Evolutionary conservation across 2,797 vertebrate species (phyloP).

Genomic region (Oryzias dopingdopingensis): DNA sequence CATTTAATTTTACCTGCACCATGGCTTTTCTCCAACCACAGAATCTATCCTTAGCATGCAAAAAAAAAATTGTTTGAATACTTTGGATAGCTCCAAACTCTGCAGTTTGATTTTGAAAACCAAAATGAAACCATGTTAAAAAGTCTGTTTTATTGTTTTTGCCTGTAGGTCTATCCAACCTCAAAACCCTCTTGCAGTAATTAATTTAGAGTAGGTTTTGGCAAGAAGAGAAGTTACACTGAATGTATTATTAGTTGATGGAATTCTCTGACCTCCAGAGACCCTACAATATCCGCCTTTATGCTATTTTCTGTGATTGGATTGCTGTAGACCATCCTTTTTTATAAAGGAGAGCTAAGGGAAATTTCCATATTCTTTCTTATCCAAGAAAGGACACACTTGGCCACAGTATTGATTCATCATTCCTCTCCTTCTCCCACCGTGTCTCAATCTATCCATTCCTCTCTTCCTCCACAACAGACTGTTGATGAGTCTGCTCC

Average conservation of each 20-base stretch:
- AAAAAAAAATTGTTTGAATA: too few species aligned
- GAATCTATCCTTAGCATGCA: too few species aligned
- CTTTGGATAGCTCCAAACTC: too few species aligned
- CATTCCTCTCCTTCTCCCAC: slow-evolving; percentile 23
- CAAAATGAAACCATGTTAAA: slow-evolving; percentile 16
- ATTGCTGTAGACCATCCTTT: slow-evolving; percentile 43
- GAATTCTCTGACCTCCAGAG: slow-evolving; percentile 43
- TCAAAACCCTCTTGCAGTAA: slow-evolving; percentile 17
- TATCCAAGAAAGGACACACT: slow-evolving; percentile 52
- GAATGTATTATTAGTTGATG: slow-evolving; percentile 46
- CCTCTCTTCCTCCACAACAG: slow-evolving; percentile 40
- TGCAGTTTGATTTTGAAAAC: too few species aligned
- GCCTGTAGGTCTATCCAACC: slow-evolving; percentile 15
- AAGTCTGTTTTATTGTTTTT: slow-evolving; percentile 27
- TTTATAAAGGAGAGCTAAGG: slow-evolving; percentile 30
- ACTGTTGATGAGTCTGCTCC: slow-evolving; percentile 61
- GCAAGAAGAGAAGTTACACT: slow-evolving; percentile 21
- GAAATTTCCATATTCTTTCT: slow-evolving; percentile 45
- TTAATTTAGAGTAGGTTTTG: slow-evolving; percentile 29
- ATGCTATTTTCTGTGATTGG: slow-evolving; percentile 43
- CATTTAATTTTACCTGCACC: too few species aligned
- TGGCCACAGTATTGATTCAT: slow-evolving; percentile 72
- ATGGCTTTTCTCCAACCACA: too few species aligned
- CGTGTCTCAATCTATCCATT: slow-evolving; percentile 34
- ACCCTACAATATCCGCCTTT: slow-evolving; percentile 31